Base-by-base conservation (phyloP, 2,113 vertebrate species). In the Ictidomys tridecemlineatus region DNA sequence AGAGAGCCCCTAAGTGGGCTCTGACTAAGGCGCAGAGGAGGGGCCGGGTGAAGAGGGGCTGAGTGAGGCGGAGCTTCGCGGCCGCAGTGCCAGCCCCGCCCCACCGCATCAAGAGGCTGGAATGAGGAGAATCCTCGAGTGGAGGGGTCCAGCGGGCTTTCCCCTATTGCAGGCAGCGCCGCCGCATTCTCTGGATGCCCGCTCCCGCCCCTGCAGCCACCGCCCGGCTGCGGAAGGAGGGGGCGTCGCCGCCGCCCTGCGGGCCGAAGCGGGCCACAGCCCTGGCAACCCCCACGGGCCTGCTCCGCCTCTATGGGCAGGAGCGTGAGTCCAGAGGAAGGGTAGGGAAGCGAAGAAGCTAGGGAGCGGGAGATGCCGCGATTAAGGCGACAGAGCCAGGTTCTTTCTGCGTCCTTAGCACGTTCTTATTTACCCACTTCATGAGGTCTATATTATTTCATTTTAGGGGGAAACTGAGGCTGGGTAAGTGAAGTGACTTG, bases 121-220 rank as follows among this genome's bases (percentile, higher is more conserved):
- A 97, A 97, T 98, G 98, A 98, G 65, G 97, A 74, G 98, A 98
- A 98, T 98, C 97, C 65, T 95, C 14, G 28, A 3, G 96, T 63
- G 83, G 89, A 93, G 85, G 96, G 96, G 97, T 96, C 94, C 32
- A 37, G 70, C 85, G 11, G 28, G 22, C 86, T 48, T 65, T 5
- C 76, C 88, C 90, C 72, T 2, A n/a, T 56, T 77, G 56, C 2
- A 67, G 20, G 84, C 67, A 10, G 77, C 89, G 51, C 82, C 45
- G 92, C 94, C 28, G 92, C 98, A 98, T 98, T 98, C 98, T 91
- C 96, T 2, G 89, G 96, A 98, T 98, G 96, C 97, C 95, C 98
- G 39, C 74, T 22, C 93, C 92, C 96, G 93, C 96, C 97, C 92
- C 89, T 48, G 67, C 51, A 56, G 96, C 83, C 96, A 20, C 85